These are phyloP conservation scores for Psittacula derbiana DNA, from an alignment of 2,797 vertebrate genomes.

Conservation along the genomic window DNA sequence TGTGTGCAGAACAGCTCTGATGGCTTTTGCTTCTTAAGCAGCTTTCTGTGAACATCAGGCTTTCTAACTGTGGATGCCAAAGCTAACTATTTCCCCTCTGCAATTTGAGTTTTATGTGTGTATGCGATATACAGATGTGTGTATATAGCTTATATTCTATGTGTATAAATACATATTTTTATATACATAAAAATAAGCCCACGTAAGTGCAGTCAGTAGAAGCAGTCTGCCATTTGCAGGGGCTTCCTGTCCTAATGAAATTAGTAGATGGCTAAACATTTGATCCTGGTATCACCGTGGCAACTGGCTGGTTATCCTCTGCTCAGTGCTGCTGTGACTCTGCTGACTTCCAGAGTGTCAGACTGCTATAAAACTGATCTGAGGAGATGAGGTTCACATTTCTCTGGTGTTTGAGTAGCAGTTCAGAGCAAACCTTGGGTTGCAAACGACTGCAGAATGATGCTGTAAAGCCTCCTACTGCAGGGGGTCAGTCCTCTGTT, in stretches of 20 bases:
- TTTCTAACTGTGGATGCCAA: not conserved
- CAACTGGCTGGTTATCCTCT: not conserved
- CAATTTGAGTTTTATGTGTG: not conserved
- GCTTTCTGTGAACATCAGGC: not conserved
- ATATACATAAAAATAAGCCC: not conserved
- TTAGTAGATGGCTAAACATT: not conserved
- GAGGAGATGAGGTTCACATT: rapidly evolving
- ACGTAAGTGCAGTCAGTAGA: not conserved
- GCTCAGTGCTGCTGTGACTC: not conserved
- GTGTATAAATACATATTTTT: not conserved
- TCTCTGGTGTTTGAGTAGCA: not conserved
- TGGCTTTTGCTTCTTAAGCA: conserved; percentile 19
- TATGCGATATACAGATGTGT: not conserved
- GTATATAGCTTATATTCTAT: not conserved
- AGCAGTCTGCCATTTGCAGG: not conserved
- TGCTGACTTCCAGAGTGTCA: not conserved
- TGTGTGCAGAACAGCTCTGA: not conserved
- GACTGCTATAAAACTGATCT: not conserved
- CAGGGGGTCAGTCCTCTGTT: not conserved
- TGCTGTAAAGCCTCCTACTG: not conserved
- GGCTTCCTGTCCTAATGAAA: not conserved
- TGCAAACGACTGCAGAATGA: not conserved
- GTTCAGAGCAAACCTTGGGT: not conserved
- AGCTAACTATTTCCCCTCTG: not conserved
- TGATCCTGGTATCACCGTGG: not conserved